Evolutionary conservation across 2,797 vertebrate species (phyloP).

Genomic region (Neosalanx taihuensis): DNA sequence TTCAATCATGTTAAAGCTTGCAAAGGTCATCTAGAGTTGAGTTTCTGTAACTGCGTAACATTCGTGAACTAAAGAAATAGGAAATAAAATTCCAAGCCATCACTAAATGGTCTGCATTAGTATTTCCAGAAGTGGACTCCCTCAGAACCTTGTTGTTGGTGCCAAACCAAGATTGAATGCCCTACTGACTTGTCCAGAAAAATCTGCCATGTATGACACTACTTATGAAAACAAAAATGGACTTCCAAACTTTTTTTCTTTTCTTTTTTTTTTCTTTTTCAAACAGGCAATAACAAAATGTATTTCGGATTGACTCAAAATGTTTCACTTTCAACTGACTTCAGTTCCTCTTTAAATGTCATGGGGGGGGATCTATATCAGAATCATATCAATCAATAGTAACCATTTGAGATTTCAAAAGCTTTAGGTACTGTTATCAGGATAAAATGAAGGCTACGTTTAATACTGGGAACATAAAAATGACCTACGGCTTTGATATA

Average conservation of each 20-base stretch:
- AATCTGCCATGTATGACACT: neutral
- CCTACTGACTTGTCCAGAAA: neutral
- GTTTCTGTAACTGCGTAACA: neutral
- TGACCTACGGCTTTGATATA: conserved; percentile 14
- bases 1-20: neutral
- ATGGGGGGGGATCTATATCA: conserved; percentile 24
- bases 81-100: neutral
- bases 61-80: neutral
- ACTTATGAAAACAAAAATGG: conserved; percentile 17
- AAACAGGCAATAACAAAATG: conserved; percentile 45
- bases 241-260: conserved; percentile 4
- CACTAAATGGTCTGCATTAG: neutral
- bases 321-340: conserved; percentile 36
- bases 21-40: neutral
- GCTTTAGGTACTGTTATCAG: conserved; percentile 13
- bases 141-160: neutral
- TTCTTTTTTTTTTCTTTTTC: neutral
- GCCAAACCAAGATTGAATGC: conserved; percentile 5
- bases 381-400: conserved; percentile 32
- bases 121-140: neutral
- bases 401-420: conserved; percentile 22
- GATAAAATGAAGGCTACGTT: conserved; percentile 32
- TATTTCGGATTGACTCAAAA: conserved; percentile 32
- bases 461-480: conserved; percentile 35
- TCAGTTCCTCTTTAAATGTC: conserved; percentile 9